Evolutionary conservation across 2,113 vertebrate genomes (phyloP).

Genomic region (Engraulis encrasicolus): DNA sequence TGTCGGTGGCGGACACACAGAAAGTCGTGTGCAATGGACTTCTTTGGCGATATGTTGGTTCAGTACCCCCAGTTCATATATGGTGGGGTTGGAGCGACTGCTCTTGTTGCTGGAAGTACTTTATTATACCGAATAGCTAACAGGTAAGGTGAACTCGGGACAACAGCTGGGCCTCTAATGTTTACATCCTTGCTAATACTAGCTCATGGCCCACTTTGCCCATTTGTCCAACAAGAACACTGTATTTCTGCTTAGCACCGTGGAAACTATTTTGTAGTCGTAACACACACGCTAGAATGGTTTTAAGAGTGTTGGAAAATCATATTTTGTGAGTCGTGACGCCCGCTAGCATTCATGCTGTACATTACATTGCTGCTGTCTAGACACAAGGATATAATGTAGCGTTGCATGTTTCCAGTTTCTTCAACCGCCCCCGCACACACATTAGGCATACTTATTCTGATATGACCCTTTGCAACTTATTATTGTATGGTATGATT

Average conservation of each 20-base stretch:
- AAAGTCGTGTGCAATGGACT: conserved; percentile 73
- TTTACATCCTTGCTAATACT: conserved; percentile 3
- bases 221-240: not conserved
- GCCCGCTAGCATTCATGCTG: not conserved
- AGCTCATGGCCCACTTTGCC: not conserved
- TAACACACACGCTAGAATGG: not conserved
- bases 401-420: not conserved
- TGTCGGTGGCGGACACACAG: too few species aligned
- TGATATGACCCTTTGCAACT: not conserved
- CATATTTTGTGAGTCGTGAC: not conserved
- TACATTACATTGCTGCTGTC: not conserved
- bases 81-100: conserved; percentile 82
- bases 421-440: too few species aligned
- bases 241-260: not conserved
- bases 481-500: not conserved
- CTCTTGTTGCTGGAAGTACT: conserved; percentile 81
- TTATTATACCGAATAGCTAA: conserved; percentile 82
- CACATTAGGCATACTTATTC: not conserved
- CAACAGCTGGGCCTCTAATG: conserved; percentile 22
- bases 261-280: not conserved
- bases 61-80: conserved; percentile 78
- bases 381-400: not conserved
- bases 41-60: conserved; percentile 70
- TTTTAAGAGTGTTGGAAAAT: not conserved
- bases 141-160: conserved; percentile 71